Conservation (phyloP, 2,113 vertebrate species). For the Polypterus senegalus region DNA sequence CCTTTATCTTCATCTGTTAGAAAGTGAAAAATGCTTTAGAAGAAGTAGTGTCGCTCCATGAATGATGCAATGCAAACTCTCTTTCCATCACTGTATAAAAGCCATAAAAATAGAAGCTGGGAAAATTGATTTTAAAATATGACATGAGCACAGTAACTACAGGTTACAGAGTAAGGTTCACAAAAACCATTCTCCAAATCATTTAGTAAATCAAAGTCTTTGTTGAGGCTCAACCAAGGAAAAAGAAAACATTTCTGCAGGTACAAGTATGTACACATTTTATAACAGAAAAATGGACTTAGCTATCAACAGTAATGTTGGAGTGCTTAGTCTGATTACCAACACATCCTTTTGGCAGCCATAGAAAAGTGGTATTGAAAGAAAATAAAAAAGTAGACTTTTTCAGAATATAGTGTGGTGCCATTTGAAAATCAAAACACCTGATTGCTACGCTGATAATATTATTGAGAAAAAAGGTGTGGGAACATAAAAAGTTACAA, state of each 20-base stretch:
- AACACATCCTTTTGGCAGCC: conserved; percentile 1
- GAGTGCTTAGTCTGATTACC: conserved; percentile 3
- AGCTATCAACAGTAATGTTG: neutral
- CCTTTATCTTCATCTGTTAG: no score
- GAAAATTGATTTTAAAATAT: neutral
- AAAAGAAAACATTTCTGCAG: neutral
- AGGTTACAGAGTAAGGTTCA: neutral
- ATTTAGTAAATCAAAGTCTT: neutral
- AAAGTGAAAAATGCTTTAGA: no score
- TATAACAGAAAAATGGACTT: neutral
- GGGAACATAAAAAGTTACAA: no score
- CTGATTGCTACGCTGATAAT: no score
- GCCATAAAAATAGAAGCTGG: no score
- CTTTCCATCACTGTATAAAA: no score
- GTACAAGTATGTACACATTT: neutral
- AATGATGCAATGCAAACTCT: no score
- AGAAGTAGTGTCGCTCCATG: no score
- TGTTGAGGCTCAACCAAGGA: neutral
- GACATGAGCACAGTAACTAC: neutral
- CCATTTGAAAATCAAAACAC: no score
- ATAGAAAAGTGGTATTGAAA: conserved; percentile 7
- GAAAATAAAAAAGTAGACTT: conserved; percentile 1
- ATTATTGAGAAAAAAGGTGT: no score
- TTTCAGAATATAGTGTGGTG: neutral
- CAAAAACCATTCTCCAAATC: neutral